Evolutionary conservation across 2,113 vertebrate genomes (phyloP), one percentile per base, ranked within the genome.

Genomic region (Muntiacus reevesi): DNA sequence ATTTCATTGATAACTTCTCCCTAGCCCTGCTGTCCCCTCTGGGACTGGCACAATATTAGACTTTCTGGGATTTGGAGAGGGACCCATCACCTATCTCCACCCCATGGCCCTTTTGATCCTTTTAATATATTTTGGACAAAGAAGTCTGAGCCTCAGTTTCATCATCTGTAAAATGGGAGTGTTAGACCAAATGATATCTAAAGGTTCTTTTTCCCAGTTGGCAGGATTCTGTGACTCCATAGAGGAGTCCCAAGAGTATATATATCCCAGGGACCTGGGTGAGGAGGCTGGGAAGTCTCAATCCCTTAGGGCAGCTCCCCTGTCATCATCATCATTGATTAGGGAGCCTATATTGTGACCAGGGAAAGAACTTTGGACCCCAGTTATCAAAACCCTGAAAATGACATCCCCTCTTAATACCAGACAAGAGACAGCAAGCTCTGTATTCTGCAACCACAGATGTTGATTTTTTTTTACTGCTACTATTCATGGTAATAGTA

Each of bases 111-210:
- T 88, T 91, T 28, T n/a, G 19, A 55, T 86, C 64, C 36, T 90
- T 95, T 92, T 23, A 62, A 60, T 82, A 28, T 81, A 54, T 60
- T 87, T 71, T 55, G 62, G 79, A 33, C 67, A 45, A 94, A 88
- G 84, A 86, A 85, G 60, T 19, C 54, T 40, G 33, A 82, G 54
- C 86, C 57, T 97, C 43, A 6, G 25, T 94, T 60, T 95, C 40
- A 45, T 91, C 86, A 33, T 93, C 71, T 93, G 62, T 93, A 25
- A 96, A 93, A 91, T 83, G 94, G 91, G 50, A 87, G 59, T 74
- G 28, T 54, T 92, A 81, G 40, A 71, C 16, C n/a, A n/a, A 25
- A 28, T 27, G 27, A 33, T 57, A 50, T n/a, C 28, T 16, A 57
- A 74, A 92, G 28, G 23, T 57, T 36, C 28, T 60, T 95, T 86